Conservation (phyloP, 2,888 invertebrate genomes). For the Apodemia zela region DNA sequence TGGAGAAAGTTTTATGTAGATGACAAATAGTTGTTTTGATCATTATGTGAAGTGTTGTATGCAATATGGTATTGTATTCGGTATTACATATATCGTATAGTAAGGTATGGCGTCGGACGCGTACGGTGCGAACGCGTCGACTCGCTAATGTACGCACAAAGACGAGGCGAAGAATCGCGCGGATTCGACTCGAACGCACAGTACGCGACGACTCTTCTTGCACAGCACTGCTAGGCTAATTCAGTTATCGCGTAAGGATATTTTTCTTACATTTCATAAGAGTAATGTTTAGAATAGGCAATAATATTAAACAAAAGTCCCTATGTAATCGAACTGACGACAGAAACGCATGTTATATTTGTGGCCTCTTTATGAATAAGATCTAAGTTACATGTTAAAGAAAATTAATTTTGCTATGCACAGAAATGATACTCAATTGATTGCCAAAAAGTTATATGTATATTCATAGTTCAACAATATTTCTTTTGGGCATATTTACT, state of each 20-base stretch:
- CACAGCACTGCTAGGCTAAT: constrained; percentile 78
- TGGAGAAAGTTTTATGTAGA: constrained; percentile 80
- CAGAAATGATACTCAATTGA: constrained; percentile 82
- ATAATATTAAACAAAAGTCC: constrained; percentile 79
- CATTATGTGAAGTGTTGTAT: constrained; percentile 78
- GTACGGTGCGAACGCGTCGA: constrained; percentile 22
- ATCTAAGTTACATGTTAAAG: constrained; percentile 80
- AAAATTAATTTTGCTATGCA: constrained; percentile 80
- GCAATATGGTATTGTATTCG: constrained; percentile 34
- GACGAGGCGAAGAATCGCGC: constrained; percentile 45
- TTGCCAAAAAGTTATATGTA: constrained; percentile 81
- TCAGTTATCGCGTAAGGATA: constrained; percentile 76
- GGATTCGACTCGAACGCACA: constrained; percentile 34
- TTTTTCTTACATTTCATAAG: constrained; percentile 78
- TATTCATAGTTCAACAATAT: constrained; percentile 80
- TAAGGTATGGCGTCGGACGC: constrained; percentile 32
- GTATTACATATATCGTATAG: constrained; percentile 39
- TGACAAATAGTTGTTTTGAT: constrained; percentile 78
- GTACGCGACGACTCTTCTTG: constrained; percentile 43
- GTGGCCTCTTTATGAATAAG: constrained; percentile 80
- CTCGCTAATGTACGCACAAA: constrained; percentile 76
- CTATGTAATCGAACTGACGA: constrained; percentile 80
- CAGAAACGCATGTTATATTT: constrained; percentile 80
- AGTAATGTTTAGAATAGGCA: constrained; percentile 76
- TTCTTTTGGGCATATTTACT: constrained; percentile 81